Base-by-base conservation (phyloP, 2,888 invertebrate genomes). In the Drepanosiphum platanoidis region DNA sequence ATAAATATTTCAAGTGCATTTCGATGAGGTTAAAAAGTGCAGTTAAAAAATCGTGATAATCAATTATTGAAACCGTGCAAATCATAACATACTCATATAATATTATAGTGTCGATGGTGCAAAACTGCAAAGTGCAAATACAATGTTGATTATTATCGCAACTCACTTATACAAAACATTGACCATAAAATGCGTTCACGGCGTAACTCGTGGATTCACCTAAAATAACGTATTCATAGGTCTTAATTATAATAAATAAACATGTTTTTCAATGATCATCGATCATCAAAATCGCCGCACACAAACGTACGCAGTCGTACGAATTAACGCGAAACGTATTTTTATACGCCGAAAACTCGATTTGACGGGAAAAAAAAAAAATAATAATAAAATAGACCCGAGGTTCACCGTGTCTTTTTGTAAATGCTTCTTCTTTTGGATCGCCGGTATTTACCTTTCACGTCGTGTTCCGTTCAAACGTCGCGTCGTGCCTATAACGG, bases 161-260 rank as follows among this genome's bases (percentile, higher is more conserved):
- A 79, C 68, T 79, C 79, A 79, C 79, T 79, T 79, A 64, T 68
- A 46, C 27, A 30, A 22, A 34, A 27, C 22, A 79, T 46, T 34
- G 46, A 68, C 18, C 32, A 46, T 46, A 34, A 68, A 46, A 34
- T 68, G 34, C 27, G 68, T 52, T 79, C 79, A 27, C 34, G 34
- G 34, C 18, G 68, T 68, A 79, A 68, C 9, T 66, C 64, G 13
- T 27, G 15, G 42, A 27, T 79, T 79, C 66, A 79, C 79, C 79
- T 79, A 79, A 79, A 79, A 79, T 79, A 68, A 79, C 32, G 3
- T 64, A 34, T 75, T 52, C 11, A 42, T 13, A 32, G 66, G 22
- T 66, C 30, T 79, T 79, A n/a, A n/a, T n/a, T 39, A 77, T 27
- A 61, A 64, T 42, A 42, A 27, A 36, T 27, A 75, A 15, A 18